Percentiles rank a stretch among this genome's conserved stretches.
Conservation (phyloP, 2,797 vertebrate genomes). For the Hyperoplus immaculatus region DNA sequence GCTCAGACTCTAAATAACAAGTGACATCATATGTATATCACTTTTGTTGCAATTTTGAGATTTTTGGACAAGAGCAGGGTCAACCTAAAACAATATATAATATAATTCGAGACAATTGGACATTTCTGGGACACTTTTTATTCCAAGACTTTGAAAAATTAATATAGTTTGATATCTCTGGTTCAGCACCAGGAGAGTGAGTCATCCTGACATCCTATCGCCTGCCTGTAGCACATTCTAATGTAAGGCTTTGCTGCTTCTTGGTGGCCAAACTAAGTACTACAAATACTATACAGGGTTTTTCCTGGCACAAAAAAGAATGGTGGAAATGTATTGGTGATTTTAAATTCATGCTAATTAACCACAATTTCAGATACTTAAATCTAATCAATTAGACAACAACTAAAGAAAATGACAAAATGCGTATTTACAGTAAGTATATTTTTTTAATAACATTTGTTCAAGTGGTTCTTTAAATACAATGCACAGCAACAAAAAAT, state of each 20-base stretch:
- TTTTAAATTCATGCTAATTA: too few species aligned
- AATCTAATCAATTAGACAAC: too few species aligned
- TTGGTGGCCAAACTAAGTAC: slow-evolving; percentile 61
- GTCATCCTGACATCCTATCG: background rate
- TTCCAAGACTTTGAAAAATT: background rate
- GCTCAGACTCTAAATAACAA: slow-evolving; percentile 55
- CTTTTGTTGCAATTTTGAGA: slow-evolving; percentile 21
- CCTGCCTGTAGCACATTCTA: background rate
- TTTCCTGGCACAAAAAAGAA: too few species aligned
- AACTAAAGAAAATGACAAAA: too few species aligned
- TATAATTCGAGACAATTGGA: background rate
- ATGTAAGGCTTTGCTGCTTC: slow-evolving; percentile 59
- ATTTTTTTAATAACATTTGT: too few species aligned
- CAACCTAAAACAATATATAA: background rate
- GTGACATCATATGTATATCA: slow-evolving; percentile 28
- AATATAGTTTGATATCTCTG: background rate
- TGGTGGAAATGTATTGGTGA: too few species aligned
- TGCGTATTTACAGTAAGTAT: too few species aligned
- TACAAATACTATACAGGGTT: slow-evolving; percentile 20
- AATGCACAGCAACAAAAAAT: too few species aligned
- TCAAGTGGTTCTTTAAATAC: too few species aligned
- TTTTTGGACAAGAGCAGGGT: slow-evolving; percentile 2
- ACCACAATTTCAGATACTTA: too few species aligned
- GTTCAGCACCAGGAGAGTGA: slow-evolving; percentile 10
- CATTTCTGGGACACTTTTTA: background rate